phyloP scores from a whole-genome alignment of 2,797 vertebrate genomes.

The Malacoctenus gilli region DNA sequence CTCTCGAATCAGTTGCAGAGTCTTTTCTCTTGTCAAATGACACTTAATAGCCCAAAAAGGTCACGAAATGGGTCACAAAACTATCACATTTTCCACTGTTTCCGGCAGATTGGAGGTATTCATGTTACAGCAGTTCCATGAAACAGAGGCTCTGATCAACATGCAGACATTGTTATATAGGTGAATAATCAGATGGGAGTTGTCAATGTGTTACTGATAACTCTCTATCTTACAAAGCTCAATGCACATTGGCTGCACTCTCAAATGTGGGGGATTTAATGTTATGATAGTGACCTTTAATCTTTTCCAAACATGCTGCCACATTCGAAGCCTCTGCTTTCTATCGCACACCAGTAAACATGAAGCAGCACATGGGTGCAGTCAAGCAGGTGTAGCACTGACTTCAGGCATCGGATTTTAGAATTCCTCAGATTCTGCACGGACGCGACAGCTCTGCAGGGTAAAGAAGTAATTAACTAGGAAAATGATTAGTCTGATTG shows the following conservation, averaged over 20 bases:
- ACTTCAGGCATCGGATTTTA: conserved; percentile 23
- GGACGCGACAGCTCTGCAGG: conserved; percentile 51
- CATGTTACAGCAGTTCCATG: neutral
- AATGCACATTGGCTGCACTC: conserved; percentile 1
- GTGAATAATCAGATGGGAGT: neutral
- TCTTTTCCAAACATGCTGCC: no score
- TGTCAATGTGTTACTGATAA: conserved; percentile 18
- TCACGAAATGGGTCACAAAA: no score
- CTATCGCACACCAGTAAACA: conserved; percentile 2
- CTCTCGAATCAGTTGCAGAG: no score
- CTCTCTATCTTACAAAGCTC: conserved; percentile 35
- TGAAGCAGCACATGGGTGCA: neutral
- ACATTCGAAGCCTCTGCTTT: neutral
- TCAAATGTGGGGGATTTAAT: neutral
- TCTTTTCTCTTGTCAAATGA: no score
- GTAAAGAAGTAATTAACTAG: conserved; percentile 68
- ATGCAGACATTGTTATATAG: neutral
- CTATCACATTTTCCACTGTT: no score
- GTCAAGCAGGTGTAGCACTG: conserved; percentile 19
- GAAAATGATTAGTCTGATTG: conserved; percentile 69
- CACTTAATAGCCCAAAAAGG: no score
- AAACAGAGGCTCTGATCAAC: neutral
- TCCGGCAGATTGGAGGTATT: neutral
- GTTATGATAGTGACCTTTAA: neutral
- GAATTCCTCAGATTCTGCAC: conserved; percentile 36